These are phyloP conservation scores for Luidia sarsii DNA, from an alignment of 53 echinoderm and acorn worm genomes.

Conservation along the genomic window DNA sequence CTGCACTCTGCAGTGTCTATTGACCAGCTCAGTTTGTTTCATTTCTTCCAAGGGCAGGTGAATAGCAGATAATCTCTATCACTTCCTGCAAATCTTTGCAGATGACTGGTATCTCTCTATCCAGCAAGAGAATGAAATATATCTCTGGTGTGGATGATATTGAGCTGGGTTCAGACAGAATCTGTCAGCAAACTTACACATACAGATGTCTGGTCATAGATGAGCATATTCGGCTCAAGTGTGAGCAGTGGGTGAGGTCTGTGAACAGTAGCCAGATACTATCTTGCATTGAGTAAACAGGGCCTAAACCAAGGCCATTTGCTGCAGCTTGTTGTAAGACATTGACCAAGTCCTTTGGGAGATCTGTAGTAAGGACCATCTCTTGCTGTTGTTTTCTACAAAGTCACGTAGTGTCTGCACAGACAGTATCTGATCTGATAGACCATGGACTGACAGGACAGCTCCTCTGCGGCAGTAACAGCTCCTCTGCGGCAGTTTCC, in stretches of 20 bases:
- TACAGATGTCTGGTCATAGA: background rate
- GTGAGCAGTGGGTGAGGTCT: background rate
- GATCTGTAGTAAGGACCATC: background rate
- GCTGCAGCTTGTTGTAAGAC: constrained; percentile 6
- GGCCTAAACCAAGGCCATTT: background rate
- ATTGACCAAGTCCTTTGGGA: background rate
- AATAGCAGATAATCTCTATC: no score
- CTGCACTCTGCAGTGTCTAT: no score
- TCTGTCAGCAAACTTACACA: constrained; percentile 1
- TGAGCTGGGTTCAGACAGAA: no score
- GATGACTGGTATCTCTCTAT: no score
- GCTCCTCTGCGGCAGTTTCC: background rate
- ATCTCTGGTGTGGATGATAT: no score
- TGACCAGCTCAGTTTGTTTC: no score
- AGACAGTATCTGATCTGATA: background rate
- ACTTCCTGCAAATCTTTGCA: no score
- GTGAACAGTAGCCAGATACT: background rate
- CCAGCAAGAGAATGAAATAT: no score
- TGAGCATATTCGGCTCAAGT: constrained; percentile 3
- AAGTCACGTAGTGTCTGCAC: constrained; percentile 26
- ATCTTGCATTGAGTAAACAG: background rate
- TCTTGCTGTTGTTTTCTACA: background rate
- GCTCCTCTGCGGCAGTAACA: no score
- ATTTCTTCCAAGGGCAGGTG: no score
- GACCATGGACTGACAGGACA: no score